Conservation (phyloP, 2,888 invertebrate species). For the Phaedon cochleariae region DNA sequence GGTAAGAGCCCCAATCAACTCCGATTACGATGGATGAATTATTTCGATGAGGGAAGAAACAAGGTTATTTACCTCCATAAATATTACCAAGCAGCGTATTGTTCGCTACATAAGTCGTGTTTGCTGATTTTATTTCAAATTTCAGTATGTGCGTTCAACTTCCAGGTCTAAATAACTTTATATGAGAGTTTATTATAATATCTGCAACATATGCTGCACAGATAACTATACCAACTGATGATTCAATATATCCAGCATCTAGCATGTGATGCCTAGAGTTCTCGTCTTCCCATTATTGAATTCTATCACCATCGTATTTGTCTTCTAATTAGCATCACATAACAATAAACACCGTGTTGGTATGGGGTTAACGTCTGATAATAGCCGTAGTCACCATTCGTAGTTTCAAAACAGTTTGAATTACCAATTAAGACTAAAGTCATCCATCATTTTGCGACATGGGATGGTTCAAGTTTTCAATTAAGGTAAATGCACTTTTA, state of each 20-base stretch:
- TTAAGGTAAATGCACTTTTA: conserved; percentile 21
- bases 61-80: too few relatives aligned
- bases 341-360: not conserved
- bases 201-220: not conserved
- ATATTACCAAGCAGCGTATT: too few relatives aligned
- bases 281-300: not conserved
- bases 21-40: too few relatives aligned
- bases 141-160: not conserved
- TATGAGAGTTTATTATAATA: too few relatives aligned
- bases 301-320: not conserved
- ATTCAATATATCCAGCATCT: not conserved
- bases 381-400: not conserved
- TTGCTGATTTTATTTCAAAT: not conserved
- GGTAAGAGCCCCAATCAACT: not conserved
- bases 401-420: not conserved
- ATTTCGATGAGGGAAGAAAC: too few relatives aligned
- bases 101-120: too few relatives aligned
- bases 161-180: too few relatives aligned
- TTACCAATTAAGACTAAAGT: not conserved
- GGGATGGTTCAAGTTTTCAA: conserved; percentile 25
- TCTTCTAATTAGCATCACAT: conserved; percentile 18
- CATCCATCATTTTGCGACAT: not conserved
- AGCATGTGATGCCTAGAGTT: too few relatives aligned
- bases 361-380: conserved; percentile 9
- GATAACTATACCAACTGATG: not conserved